Conservation (phyloP, 2,797 vertebrate genomes). For the Enteromius anoplus region DNA sequence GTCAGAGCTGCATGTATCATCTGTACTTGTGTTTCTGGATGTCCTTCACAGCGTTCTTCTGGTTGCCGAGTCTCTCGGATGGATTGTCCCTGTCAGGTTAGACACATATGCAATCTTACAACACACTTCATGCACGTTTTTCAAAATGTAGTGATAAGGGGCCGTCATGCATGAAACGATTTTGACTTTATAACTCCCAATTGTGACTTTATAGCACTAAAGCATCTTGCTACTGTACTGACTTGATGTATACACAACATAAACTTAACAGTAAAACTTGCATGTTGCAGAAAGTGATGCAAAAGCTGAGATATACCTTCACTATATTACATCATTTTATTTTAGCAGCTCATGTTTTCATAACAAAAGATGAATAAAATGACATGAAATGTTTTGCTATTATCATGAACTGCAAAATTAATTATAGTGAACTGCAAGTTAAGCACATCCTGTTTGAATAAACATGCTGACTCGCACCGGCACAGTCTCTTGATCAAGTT, state of each 20-base stretch:
- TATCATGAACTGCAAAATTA: too few species aligned
- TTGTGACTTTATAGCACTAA: too few species aligned
- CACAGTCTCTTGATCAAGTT: conserved; percentile 99
- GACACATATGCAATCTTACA: background rate
- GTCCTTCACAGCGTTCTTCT: conserved; percentile 99
- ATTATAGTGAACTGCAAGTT: too few species aligned
- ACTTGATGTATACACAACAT: too few species aligned
- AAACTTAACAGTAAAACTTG: too few species aligned
- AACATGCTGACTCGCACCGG: conserved; percentile 69
- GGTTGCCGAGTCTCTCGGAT: conserved; percentile 97
- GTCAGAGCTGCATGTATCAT: background rate
- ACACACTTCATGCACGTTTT: background rate
- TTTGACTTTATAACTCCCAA: too few species aligned
- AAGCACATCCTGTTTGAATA: background rate
- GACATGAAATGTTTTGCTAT: too few species aligned
- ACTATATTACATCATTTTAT: background rate
- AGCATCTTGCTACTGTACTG: too few species aligned
- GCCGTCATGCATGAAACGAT: too few species aligned
- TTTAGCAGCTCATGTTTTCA: background rate
- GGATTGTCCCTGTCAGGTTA: conserved; percentile 89
- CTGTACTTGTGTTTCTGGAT: conserved; percentile 98
- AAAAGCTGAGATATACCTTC: too few species aligned
- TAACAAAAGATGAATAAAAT: background rate
- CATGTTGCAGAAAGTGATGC: too few species aligned
- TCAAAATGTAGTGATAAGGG: background rate